phyloP scores from a whole-genome alignment of 2,888 invertebrate genomes.

The Netelia inedita region DNA sequence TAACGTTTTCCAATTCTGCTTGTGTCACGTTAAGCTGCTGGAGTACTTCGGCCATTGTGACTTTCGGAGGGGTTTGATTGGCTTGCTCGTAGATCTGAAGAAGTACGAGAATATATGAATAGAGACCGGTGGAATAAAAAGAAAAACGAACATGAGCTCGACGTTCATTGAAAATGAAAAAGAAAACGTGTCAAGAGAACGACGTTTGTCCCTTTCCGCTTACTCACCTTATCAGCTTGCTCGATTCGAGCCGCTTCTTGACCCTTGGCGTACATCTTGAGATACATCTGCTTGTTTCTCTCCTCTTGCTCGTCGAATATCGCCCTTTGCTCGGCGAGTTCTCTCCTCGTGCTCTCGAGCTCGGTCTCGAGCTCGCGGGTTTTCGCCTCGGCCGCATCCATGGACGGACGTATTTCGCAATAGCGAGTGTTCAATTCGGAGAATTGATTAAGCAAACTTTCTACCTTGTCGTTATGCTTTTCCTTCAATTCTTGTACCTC shows the following conservation, averaged over 20 bases:
- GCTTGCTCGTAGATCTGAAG: constrained; percentile 78
- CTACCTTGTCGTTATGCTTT: constrained; percentile 91
- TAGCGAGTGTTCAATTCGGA: constrained; percentile 92
- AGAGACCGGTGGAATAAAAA: background rate
- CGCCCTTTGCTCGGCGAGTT: constrained; percentile 89
- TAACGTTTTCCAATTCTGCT: constrained; percentile 94
- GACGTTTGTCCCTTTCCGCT: constrained; percentile 11
- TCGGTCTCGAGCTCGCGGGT: constrained; percentile 91
- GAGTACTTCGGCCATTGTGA: constrained; percentile 93
- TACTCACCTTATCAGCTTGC: constrained; percentile 89
- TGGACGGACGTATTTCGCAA: constrained; percentile 91
- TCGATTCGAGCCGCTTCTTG: constrained; percentile 92
- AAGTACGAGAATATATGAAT: constrained; percentile 6
- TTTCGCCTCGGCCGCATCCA: constrained; percentile 90
- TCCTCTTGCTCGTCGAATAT: constrained; percentile 89
- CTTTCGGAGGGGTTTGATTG: constrained; percentile 87
- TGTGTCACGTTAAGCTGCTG: constrained; percentile 94
- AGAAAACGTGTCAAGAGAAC: constrained; percentile 13
- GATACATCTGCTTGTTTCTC: constrained; percentile 91
- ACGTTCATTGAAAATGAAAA: background rate
- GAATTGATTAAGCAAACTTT: constrained; percentile 90
- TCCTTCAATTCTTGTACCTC: constrained; percentile 92
- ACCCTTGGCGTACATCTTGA: constrained; percentile 94
- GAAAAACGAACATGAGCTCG: background rate
- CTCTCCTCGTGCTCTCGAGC: constrained; percentile 89